Evolutionary conservation across 2,797 vertebrate species (phyloP), one percentile per base, ranked within the genome.

Genomic region (Euphonia xanthogaster): DNA sequence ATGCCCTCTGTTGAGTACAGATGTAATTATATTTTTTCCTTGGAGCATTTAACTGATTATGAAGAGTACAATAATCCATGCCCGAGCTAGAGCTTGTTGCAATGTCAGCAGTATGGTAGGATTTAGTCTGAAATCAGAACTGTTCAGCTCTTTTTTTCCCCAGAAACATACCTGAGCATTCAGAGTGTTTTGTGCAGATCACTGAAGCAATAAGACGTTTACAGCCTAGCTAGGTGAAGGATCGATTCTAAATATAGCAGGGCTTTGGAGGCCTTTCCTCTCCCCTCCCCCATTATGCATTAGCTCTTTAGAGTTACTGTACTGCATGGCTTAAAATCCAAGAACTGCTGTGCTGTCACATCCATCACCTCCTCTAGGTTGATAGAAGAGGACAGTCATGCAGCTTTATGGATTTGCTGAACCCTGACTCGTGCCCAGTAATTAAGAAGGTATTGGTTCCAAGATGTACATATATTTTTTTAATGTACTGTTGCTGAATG

Each of bases 341-440:
- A 87, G 96, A 94, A 88, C 88, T 81, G 86, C 94, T 74, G 75
- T 72, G 91, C 94, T 67, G 57, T 92, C 76, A 72, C 82, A 67
- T 94, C 78, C 88, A n/a, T 97, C 77, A 95, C 74, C 76, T 96
- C 93, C 57, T 96, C 58, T 95, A 77, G 93, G 92, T 55, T 97
- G 95, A 97, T 96, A 48, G 82, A 92, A 86, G 77, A 93, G 71
- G 94, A 96, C 95, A 96, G 92, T 94, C 19, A 30, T 67, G 68
- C 54, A 92, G 67, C 92, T 94, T 95, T 92, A 86, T 96, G 94
- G 89, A 88, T 95, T 96, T 95, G 87, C 90, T 96, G 88, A 93
- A 82, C 35, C 70, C 72, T 88, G 61, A 67, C 6, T 4, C 0
- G 0, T 65, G 60, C 68, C 57, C 47, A 90, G 66, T 95, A 94